A percentile compares a stretch with the other conserved stretches of the same genome.
Conservation (phyloP, 1,140 invertebrate genomes). For the Sminthurinus signatus region DNA sequence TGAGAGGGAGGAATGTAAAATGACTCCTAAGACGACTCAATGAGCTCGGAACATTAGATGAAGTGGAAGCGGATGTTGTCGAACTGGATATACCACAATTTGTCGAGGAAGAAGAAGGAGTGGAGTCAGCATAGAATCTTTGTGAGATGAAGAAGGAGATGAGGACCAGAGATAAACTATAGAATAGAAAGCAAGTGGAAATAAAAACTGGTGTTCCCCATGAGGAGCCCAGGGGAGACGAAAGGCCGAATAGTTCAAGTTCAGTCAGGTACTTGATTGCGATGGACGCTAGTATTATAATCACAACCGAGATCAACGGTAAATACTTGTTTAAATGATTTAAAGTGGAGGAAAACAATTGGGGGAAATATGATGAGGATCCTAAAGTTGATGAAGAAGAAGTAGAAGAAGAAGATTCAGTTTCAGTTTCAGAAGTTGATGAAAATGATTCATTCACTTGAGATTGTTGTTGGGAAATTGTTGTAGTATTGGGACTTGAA, state of each 20-base stretch:
- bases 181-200: neutral
- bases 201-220: too few species aligned
- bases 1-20: constrained; percentile 29
- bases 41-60: neutral
- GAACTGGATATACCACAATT: too few species aligned
- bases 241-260: constrained; percentile 3
- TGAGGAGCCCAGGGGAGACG: neutral
- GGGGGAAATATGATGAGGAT: too few species aligned
- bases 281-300: constrained; percentile 6
- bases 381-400: too few species aligned
- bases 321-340: too few species aligned
- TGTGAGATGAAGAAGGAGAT: neutral
- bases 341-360: too few species aligned
- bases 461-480: too few species aligned
- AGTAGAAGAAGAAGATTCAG: too few species aligned
- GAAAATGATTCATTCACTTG: too few species aligned
- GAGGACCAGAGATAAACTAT: neutral
- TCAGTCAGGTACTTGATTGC: constrained; percentile 8
- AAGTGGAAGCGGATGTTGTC: too few species aligned
- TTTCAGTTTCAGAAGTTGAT: too few species aligned
- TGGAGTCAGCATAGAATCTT: neutral
- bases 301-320: neutral
- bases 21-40: constrained; percentile 22
- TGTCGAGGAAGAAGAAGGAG: neutral
- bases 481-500: too few species aligned